phyloP scores from a whole-genome alignment of 1,140 invertebrate genomes.

The Solenopsis fugax region DNA sequence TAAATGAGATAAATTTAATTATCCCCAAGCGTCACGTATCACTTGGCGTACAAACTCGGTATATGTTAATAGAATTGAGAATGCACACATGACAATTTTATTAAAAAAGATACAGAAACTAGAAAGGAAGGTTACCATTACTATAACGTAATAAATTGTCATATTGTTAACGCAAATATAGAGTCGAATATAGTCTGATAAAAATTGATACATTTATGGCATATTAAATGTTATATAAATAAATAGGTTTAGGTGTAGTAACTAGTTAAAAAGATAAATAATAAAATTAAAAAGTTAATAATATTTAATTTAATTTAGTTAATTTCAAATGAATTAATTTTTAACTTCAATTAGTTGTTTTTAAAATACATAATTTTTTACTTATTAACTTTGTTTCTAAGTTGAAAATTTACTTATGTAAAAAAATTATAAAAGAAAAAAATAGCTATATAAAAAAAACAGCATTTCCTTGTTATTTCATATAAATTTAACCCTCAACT shows the following conservation, averaged over 20 bases:
- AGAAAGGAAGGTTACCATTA: background rate
- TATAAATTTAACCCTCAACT: no score
- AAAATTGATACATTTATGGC: background rate
- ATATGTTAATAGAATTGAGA: slow-evolving; percentile 6
- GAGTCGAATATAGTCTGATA: background rate
- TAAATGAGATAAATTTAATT: slow-evolving; percentile 59
- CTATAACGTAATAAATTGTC: background rate
- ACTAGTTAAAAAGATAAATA: no score
- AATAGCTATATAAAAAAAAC: no score
- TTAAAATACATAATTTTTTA: no score
- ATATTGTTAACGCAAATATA: background rate
- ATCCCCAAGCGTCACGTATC: slow-evolving; percentile 22
- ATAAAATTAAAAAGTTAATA: no score
- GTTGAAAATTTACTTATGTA: no score
- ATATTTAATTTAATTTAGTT: no score
- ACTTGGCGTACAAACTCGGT: slow-evolving; percentile 28
- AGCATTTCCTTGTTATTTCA: no score
- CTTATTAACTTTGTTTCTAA: no score
- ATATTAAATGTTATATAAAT: background rate
- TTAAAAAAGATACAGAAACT: background rate
- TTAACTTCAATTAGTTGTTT: no score
- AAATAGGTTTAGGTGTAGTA: background rate
- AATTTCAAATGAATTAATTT: no score
- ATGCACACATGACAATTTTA: background rate
- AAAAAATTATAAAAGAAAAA: no score